These are phyloP conservation scores for Hippocampus kuda DNA, from an alignment of 2,797 vertebrate genomes.

Conservation along the genomic window DNA sequence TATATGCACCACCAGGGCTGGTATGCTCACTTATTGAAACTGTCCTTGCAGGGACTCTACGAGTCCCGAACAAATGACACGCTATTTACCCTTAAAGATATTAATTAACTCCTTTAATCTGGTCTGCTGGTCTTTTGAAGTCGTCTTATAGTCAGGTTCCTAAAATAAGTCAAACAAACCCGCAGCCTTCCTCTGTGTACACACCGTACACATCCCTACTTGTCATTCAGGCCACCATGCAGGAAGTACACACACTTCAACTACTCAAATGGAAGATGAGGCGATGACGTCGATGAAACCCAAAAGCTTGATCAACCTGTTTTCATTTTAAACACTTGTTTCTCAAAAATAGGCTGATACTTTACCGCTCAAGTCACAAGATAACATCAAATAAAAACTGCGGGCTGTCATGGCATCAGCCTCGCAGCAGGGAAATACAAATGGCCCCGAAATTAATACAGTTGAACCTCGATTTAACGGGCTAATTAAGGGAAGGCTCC, in stretches of 20 bases:
- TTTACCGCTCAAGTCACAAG: slow-evolving; percentile 39
- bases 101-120: background rate
- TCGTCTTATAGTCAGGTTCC: slow-evolving; percentile 1
- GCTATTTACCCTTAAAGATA: background rate
- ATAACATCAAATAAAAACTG: background rate
- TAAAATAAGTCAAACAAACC: background rate
- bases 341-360: slow-evolving; percentile 23
- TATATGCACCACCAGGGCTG: background rate
- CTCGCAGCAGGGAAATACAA: background rate
- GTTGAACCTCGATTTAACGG: no score
- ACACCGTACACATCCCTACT: background rate
- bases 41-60: background rate
- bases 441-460: background rate
- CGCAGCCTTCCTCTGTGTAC: background rate
- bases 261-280: slow-evolving; percentile 24
- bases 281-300: slow-evolving; percentile 29
- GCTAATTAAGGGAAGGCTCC: no score
- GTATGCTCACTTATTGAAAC: background rate
- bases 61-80: background rate
- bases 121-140: background rate
- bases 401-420: background rate
- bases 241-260: slow-evolving; percentile 23
- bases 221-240: slow-evolving; percentile 41
- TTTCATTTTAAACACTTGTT: slow-evolving; percentile 54
- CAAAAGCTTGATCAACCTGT: slow-evolving; percentile 64